Evolutionary conservation across 2,888 invertebrate species (phyloP).

Genomic region (Rhopalosiphum nymphaeae): DNA sequence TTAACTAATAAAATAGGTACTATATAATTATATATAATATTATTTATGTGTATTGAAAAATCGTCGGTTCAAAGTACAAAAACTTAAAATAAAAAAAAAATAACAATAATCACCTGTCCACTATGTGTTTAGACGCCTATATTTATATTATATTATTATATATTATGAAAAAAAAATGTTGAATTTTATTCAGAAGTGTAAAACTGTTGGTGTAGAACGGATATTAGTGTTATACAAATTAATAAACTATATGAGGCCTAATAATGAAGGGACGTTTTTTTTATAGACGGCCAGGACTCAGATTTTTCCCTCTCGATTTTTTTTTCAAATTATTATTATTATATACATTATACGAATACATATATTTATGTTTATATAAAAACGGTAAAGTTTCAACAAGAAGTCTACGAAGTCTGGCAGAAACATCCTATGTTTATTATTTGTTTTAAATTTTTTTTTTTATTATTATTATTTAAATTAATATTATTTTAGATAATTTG

Average conservation of each 20-base stretch:
- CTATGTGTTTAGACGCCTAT: slow-evolving; percentile 47
- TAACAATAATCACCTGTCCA: slow-evolving; percentile 46
- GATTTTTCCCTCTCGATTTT: neutral
- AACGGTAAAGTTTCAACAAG: slow-evolving; percentile 49
- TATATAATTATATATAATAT: slow-evolving; percentile 13
- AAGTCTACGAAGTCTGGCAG: slow-evolving; percentile 14
- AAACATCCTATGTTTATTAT: slow-evolving; percentile 51
- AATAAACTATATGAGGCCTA: slow-evolving; percentile 33
- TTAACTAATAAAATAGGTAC: slow-evolving; percentile 28
- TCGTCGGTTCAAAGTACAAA: slow-evolving; percentile 58
- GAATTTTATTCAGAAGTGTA: slow-evolving; percentile 60
- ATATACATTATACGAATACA: neutral
- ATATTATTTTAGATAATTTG: slow-evolving; percentile 63
- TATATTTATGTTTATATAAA: slow-evolving; percentile 15
- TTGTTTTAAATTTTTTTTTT: slow-evolving; percentile 45
- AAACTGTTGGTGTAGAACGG: slow-evolving; percentile 50
- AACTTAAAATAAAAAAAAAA: slow-evolving; percentile 14
- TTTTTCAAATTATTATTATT: slow-evolving; percentile 24
- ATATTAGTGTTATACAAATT: slow-evolving; percentile 40
- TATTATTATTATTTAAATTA: slow-evolving; percentile 47
- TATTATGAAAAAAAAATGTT: slow-evolving; percentile 45
- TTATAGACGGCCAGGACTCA: neutral
- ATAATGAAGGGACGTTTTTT: slow-evolving; percentile 12
- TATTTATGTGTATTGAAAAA: slow-evolving; percentile 38
- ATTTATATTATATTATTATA: slow-evolving; percentile 34